A percentile compares a stretch with the other conserved stretches of the same genome.
These are phyloP conservation scores for Limnodromus scolopaceus DNA, from an alignment of 2,797 vertebrate genomes.

Conservation along the genomic window DNA sequence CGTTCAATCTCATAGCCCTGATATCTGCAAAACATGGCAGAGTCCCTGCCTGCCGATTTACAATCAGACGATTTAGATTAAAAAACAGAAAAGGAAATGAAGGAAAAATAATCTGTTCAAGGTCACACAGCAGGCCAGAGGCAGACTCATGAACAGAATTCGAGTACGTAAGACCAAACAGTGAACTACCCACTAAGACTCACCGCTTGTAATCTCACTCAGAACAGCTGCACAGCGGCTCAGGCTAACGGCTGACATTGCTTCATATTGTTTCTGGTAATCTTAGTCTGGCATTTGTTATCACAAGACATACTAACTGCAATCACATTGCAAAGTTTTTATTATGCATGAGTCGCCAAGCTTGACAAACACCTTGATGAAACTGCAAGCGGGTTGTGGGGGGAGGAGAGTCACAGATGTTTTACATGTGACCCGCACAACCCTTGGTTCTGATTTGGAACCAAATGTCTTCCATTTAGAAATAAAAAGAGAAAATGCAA, in stretches of 20 bases:
- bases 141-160: not conserved
- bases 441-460: not conserved
- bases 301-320: not conserved
- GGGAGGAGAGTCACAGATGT: not conserved
- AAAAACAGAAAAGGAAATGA: not conserved
- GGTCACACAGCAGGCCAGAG: not conserved
- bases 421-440: not conserved
- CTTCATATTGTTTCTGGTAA: conserved; percentile 15
- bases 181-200: not conserved
- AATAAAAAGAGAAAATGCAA: not conserved
- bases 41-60: not conserved
- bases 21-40: not conserved
- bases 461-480: not conserved
- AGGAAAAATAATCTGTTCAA: not conserved
- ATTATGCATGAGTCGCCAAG: not conserved
- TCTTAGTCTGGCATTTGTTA: not conserved
- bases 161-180: not conserved
- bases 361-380: conserved; percentile 2
- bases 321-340: not conserved
- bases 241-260: not conserved
- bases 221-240: not conserved
- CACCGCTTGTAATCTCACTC: not conserved
- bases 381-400: not conserved
- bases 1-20: not conserved
- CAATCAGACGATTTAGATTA: not conserved